Base-by-base conservation (phyloP, 2,888 invertebrate genomes). In the Hoplodrina blanda region DNA sequence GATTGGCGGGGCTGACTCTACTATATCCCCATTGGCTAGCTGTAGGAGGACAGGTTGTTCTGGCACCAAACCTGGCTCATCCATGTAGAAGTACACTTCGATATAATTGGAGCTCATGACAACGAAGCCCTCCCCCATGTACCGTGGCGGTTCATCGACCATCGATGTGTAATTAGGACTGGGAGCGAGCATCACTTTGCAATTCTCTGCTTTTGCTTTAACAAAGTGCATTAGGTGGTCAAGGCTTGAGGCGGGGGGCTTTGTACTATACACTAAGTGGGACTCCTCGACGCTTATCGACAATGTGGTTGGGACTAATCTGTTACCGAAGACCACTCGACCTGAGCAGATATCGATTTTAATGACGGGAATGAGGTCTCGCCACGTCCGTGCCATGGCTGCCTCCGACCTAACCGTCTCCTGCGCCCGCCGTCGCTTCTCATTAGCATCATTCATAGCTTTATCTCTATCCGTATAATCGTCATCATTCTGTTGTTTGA, bases 61-160 rank as follows among this genome's bases (percentile, higher is more conserved):
- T 1, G 99, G 99, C 4, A 99, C 99, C 62, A 98, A 92, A 4
- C 99, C 99, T 63, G 99, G 98, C 91, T 99, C 99, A 93, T 99
- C 99, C 98, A 99, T 99, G 89, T 99, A 99, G 93, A 99, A 99
- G 92, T 99, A 99, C 33, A 99, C 96, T 91, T 99, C 98, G 86
- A 99, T 97, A 89, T 98, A 98, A 90, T 99, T 99, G 4, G 99
- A 98, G 90, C 99, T 99, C 96, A 99, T 97, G 13, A 99, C 97
- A 1, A 99, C 99, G 94, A 99, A 99, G 0, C 99, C 99, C 94
- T 99, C 99, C 6, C 99, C 99, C 99, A 99, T 99, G 88, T 98
- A 99, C 49, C 96, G 88, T 0, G 99, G 99, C 0, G 99, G 99
- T 87, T 99, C 99, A 93, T 99, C 99, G 7, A 98, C 97, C 96